phyloP scores from a whole-genome alignment of 2,888 invertebrate species.

The Sinhomidia bicolor region DNA sequence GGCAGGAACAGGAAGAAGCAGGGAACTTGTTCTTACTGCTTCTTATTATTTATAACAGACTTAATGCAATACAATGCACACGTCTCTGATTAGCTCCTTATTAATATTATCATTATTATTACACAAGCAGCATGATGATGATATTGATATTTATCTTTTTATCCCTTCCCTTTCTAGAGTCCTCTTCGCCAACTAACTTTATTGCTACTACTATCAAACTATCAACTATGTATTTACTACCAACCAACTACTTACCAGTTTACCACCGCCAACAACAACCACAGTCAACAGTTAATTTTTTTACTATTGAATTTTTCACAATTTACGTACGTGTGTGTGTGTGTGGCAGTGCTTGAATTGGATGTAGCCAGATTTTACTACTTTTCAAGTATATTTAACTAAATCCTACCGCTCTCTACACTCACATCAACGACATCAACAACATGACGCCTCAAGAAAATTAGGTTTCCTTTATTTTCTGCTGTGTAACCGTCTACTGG shows the following conservation, averaged over 20 bases:
- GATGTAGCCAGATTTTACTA: not conserved
- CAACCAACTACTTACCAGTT: not conserved
- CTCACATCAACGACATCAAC: not conserved
- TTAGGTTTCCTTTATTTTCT: not conserved
- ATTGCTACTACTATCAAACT: not conserved
- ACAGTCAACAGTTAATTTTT: not conserved
- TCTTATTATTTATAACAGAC: not conserved
- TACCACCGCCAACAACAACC: too few relatives aligned
- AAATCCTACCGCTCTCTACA: not conserved
- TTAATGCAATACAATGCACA: not conserved
- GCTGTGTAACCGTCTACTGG: not conserved
- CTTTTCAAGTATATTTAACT: not conserved
- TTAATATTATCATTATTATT: not conserved
- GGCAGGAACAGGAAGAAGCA: constrained; percentile 54
- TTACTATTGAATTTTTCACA: not conserved
- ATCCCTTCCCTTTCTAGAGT: not conserved
- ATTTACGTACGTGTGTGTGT: not conserved
- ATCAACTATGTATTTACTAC: not conserved
- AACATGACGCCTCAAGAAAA: constrained; percentile 4
- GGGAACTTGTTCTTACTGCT: constrained; percentile 1
- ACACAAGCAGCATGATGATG: not conserved
- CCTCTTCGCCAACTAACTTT: not conserved
- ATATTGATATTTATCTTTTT: too few relatives aligned
- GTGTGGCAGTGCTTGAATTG: not conserved
- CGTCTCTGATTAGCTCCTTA: not conserved